Base-by-base conservation (phyloP, 2,113 vertebrate genomes). In the Strix aluco region DNA sequence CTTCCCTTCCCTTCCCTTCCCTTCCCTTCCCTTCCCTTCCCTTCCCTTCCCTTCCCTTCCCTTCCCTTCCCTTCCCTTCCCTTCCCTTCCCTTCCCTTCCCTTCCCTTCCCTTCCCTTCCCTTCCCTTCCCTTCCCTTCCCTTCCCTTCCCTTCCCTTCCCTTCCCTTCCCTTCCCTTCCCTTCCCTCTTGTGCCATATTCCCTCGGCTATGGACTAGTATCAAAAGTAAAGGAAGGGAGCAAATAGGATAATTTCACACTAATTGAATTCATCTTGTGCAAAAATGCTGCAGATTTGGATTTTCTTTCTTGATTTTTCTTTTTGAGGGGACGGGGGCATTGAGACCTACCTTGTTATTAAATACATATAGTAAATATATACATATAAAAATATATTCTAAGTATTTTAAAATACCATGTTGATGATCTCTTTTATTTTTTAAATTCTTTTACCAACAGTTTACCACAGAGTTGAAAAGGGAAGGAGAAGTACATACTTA, bases 271-370 rank as follows among this genome's bases (percentile, higher is more conserved):
- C 7, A 32, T 88, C 5, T 38, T 57, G 6, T 55, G 42, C 5
- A 81, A 74, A 89, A 87, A 30, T 57, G 18, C 14, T 74, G 9
- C 9, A 74, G 40, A 70, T 61, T 38, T 69, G 10, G 6, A 55
- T 61, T 90, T 81, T 78, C 5, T 65, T 70, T 52, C 14, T 23
- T 55, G 5, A 2, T 73, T 46, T 21, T 72, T 42, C n/a, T 67
- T 32, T 42, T n/a, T 5, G 3, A 3, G 8, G 7, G 3, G 13
- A 4, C 0, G 0, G 6, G 1, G 10, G 2, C 2, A 16, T 54
- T 81, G 21, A 54, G 10, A 54, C 6, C 8, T 49, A 57, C 8
- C 11, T 87, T 73, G 20, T n/a, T 74, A 54, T 30, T 75, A 87
- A 67, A 75, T 54, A 34, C 21, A 21, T 81, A 26, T 46, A 46